Conservation (phyloP, 2,113 vertebrate genomes). For the Pseudorasbora parva region DNA sequence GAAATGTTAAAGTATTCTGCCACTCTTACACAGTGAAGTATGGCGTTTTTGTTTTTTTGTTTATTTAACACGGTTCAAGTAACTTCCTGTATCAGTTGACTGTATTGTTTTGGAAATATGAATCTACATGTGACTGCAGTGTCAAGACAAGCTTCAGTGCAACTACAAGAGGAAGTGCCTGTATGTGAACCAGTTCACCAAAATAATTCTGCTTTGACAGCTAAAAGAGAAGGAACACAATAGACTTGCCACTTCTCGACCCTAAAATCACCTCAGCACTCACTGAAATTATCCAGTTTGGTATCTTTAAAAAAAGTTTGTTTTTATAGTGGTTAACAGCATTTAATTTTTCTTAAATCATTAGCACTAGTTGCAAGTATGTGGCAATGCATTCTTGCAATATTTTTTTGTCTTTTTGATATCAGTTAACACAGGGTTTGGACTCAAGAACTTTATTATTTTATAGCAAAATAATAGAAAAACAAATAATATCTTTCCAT, state of each 20-base stretch:
- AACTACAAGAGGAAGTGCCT: slow-evolving; percentile 20
- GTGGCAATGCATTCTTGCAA: neutral
- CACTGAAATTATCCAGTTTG: neutral
- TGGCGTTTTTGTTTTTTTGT: no score
- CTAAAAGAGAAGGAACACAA: neutral
- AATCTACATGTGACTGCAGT: neutral
- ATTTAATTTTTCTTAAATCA: neutral
- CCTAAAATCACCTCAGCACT: neutral
- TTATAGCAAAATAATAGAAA: neutral
- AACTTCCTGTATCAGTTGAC: neutral
- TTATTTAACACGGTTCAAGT: neutral
- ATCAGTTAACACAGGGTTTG: neutral
- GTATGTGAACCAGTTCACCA: slow-evolving; percentile 19
- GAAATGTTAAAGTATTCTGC: neutral
- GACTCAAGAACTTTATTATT: neutral
- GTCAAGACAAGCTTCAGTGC: slow-evolving; percentile 4
- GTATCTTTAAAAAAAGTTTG: neutral
- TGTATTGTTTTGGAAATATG: slow-evolving; percentile 14
- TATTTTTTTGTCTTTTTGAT: neutral
- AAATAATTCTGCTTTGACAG: slow-evolving; percentile 14
- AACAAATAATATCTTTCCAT: neutral
- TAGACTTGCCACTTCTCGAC: neutral
- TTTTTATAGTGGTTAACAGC: neutral
- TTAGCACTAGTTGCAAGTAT: neutral
- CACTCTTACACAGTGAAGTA: neutral